phyloP scores from a whole-genome alignment of 1,140 invertebrate genomes.

The Pachyrhynchus sulphureomaculatus region DNA sequence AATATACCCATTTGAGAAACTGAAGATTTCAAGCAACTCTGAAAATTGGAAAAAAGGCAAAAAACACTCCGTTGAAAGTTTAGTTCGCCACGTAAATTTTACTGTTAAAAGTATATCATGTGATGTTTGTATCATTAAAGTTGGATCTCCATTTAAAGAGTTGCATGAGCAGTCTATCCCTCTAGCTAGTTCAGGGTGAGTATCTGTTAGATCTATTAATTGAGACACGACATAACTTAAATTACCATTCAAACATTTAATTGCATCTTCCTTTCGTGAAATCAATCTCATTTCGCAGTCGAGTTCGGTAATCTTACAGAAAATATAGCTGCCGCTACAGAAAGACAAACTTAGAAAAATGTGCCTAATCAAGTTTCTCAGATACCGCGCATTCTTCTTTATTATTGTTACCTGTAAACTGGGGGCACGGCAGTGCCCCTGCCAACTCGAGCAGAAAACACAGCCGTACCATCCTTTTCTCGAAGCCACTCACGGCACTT shows the following conservation, averaged over 20 bases:
- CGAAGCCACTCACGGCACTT: no score
- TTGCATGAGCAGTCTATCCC: conserved; percentile 3
- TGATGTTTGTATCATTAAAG: conserved; percentile 25
- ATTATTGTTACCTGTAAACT: no score
- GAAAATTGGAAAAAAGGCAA: conserved; percentile 24
- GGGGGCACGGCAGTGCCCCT: no score
- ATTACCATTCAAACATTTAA: not conserved
- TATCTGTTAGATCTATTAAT: not conserved
- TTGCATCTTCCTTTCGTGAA: not conserved
- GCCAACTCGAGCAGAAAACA: no score
- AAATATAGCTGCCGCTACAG: no score
- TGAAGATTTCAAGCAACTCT: conserved; percentile 29
- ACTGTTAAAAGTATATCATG: conserved; percentile 8
- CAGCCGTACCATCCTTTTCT: no score
- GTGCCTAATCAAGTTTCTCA: no score
- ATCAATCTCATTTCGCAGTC: not conserved
- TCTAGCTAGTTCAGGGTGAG: conserved; percentile 16
- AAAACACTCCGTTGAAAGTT: conserved; percentile 17
- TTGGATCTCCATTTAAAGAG: conserved; percentile 24
- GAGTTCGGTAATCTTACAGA: no score
- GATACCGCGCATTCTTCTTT: not conserved
- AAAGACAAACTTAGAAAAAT: no score
- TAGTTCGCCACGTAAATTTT: conserved; percentile 22
- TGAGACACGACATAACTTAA: not conserved
- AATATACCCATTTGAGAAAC: conserved; percentile 7